Evolutionary conservation across 2,888 invertebrate genomes (phyloP).

Genomic region (Conus canariensis): DNA sequence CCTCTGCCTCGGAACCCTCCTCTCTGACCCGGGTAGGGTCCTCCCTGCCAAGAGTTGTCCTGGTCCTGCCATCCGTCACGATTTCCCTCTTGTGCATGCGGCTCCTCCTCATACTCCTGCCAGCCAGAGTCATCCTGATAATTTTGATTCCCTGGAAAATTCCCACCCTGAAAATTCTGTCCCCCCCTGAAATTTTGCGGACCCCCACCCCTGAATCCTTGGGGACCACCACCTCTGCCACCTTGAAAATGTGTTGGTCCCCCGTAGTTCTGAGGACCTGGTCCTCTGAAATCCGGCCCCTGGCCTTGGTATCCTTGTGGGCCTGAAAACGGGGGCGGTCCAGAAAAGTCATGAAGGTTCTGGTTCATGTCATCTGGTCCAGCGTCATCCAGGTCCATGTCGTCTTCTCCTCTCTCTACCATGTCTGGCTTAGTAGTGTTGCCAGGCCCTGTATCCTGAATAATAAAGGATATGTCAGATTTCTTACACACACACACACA

Average conservation of each 20-base stretch:
- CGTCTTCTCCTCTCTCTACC: conserved; percentile 49
- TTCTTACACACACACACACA: no score
- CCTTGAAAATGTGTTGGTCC: conserved; percentile 12
- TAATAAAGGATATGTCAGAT: background rate
- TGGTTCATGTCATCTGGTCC: conserved; percentile 3
- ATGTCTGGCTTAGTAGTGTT: background rate
- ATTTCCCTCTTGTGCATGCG: background rate
- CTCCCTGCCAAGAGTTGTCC: conserved; percentile 8
- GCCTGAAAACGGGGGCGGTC: background rate
- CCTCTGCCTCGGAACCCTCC: conserved; percentile 30
- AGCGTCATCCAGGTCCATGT: conserved; percentile 50
- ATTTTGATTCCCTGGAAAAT: conserved; percentile 29
- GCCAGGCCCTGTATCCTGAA: conserved; percentile 14
- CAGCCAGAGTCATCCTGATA: conserved; percentile 24
- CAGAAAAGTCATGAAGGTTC: conserved; percentile 15
- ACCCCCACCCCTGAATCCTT: conserved; percentile 44
- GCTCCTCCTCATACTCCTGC: background rate
- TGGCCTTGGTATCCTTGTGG: conserved; percentile 23
- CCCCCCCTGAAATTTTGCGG: conserved; percentile 36
- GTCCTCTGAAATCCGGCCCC: conserved; percentile 20
- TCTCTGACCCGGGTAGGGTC: conserved; percentile 11
- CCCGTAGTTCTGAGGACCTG: conserved; percentile 37
- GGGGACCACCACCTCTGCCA: conserved; percentile 23
- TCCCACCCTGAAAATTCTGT: conserved; percentile 23
- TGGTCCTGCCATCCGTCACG: conserved; percentile 30